Conservation (phyloP, 1,140 invertebrate genomes). For the Stegodyphus dumicola region DNA sequence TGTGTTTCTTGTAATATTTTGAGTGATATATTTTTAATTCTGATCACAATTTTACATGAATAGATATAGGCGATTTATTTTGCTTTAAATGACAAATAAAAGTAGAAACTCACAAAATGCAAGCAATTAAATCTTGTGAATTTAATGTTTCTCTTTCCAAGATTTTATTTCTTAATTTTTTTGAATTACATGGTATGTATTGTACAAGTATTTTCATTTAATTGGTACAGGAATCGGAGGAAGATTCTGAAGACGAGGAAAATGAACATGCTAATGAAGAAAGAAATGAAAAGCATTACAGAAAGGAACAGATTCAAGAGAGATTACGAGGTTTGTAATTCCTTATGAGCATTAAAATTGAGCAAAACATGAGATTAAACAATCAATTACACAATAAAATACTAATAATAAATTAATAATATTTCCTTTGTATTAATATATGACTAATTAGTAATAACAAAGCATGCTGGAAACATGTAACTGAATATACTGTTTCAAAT, state of each 20-base stretch:
- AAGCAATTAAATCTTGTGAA: too few relatives aligned
- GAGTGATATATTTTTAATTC: too few relatives aligned
- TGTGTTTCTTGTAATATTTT: too few relatives aligned
- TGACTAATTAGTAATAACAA: too few relatives aligned
- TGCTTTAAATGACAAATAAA: too few relatives aligned
- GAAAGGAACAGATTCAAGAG: slow-evolving; percentile 8
- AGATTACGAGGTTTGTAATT: slow-evolving; percentile 19
- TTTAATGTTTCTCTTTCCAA: neutral
- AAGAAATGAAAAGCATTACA: slow-evolving; percentile 36
- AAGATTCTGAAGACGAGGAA: slow-evolving; percentile 68
- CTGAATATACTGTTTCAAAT: neutral
- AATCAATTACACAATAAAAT: too few relatives aligned
- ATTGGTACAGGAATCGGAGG: slow-evolving; percentile 62
- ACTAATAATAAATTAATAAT: too few relatives aligned
- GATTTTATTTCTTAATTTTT: neutral
- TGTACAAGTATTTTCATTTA: neutral
- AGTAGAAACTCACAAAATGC: too few relatives aligned
- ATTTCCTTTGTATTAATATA: too few relatives aligned
- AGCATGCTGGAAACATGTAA: neutral
- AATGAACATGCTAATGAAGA: slow-evolving; percentile 67
- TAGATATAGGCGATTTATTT: too few relatives aligned
- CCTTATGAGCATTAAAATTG: neutral
- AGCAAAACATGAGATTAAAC: too few relatives aligned
- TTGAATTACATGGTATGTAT: neutral
- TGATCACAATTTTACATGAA: too few relatives aligned